A percentile compares a stretch with the other conserved stretches of the same genome.
Conservation (phyloP, 1,140 invertebrate species). For the Trichomalopsis sarcophagae region DNA sequence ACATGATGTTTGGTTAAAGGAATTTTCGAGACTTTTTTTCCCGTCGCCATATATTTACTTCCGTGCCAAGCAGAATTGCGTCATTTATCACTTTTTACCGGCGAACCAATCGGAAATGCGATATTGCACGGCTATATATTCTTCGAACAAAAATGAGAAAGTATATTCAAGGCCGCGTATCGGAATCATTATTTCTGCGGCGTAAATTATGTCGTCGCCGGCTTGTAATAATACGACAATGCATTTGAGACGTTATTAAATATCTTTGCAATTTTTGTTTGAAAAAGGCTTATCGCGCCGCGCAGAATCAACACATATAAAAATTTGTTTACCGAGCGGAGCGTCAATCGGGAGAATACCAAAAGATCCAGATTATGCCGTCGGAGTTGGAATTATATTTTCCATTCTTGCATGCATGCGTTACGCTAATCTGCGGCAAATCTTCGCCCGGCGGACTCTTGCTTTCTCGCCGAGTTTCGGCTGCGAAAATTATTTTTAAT, state of each 20-base stretch:
- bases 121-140: neutral
- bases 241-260: conserved; percentile 2
- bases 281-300: neutral
- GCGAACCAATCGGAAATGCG: conserved; percentile 1
- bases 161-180: neutral
- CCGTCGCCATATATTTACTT: neutral
- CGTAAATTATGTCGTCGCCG: neutral
- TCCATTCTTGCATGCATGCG: neutral
- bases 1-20: neutral
- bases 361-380: neutral
- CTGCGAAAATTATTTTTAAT: too few relatives aligned
- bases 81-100: conserved; percentile 11
- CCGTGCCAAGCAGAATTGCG: conserved; percentile 3
- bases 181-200: neutral
- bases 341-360: neutral
- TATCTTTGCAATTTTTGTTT: conserved; percentile 20
- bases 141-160: neutral
- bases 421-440: neutral
- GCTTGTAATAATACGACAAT: neutral
- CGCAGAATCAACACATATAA: neutral
- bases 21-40: neutral
- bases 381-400: neutral
- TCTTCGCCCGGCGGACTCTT: too few relatives aligned
- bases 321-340: conserved; percentile 4
- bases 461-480: too few relatives aligned